Evolutionary conservation across 2,888 invertebrate genomes (phyloP).

Genomic region (Mayetiola destructor): DNA sequence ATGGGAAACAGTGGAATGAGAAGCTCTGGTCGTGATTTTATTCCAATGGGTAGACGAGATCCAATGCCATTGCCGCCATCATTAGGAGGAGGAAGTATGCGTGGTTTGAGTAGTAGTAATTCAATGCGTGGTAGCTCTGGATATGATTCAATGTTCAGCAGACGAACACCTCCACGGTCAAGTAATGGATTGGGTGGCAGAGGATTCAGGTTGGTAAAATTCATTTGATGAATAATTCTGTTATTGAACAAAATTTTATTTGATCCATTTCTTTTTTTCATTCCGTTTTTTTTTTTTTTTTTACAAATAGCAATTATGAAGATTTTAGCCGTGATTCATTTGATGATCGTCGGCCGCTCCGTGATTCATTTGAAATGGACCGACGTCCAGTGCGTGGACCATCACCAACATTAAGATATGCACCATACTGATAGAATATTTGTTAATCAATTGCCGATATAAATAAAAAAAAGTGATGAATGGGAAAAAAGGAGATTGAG

Average conservation of each 20-base stretch:
- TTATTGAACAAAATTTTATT: conserved; percentile 31
- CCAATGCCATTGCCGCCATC: conserved; percentile 67
- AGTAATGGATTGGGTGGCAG: conserved; percentile 26
- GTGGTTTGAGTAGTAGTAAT: conserved; percentile 52
- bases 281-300: conserved; percentile 18
- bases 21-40: conserved; percentile 21
- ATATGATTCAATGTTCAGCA: conserved; percentile 70
- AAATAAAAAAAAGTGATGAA: background rate
- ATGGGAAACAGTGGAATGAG: conserved; percentile 29
- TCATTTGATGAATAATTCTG: conserved; percentile 18
- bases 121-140: conserved; percentile 41
- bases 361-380: conserved; percentile 74
- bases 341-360: conserved; percentile 63
- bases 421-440: conserved; percentile 55
- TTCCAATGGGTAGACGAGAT: conserved; percentile 54
- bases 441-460: background rate
- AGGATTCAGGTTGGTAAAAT: conserved; percentile 2
- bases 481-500: background rate
- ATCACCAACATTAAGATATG: conserved; percentile 63
- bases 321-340: conserved; percentile 79
- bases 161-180: conserved; percentile 50
- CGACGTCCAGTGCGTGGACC: conserved; percentile 61
- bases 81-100: conserved; percentile 34
- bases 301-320: conserved; percentile 55
- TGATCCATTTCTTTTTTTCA: conserved; percentile 16